Evolutionary conservation across 2,113 vertebrate species (phyloP).

Genomic region (Centropristis striata): DNA sequence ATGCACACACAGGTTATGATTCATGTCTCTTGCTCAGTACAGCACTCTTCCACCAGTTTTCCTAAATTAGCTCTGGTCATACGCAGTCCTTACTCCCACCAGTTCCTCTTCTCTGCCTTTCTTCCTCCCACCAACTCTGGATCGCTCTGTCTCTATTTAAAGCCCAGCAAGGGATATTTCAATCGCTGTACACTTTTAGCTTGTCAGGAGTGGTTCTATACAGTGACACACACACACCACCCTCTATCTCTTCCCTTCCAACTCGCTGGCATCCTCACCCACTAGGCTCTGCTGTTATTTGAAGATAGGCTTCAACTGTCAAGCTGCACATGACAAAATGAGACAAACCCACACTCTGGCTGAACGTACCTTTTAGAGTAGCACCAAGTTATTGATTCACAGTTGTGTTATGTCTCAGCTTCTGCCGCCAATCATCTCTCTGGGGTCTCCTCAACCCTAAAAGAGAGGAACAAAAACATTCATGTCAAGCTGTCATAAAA

Average conservation of each 20-base stretch:
- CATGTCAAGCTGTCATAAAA: conserved; percentile 46
- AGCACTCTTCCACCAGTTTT: conserved; percentile 56
- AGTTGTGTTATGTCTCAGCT: conserved; percentile 70
- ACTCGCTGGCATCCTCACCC: conserved; percentile 34
- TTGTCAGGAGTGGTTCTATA: conserved; percentile 19
- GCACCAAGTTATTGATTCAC: conserved; percentile 75
- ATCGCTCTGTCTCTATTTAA: conserved; percentile 65
- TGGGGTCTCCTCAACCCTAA: conserved; percentile 66
- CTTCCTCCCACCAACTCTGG: conserved; percentile 63
- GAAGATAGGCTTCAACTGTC: conserved; percentile 52
- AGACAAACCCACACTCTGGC: conserved; percentile 33
- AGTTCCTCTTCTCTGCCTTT: conserved; percentile 59
- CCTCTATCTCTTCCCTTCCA: conserved; percentile 10
- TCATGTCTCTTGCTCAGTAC: conserved; percentile 57
- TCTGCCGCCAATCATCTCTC: conserved; percentile 75
- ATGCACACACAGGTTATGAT: conserved; percentile 42
- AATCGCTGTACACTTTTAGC: conserved; percentile 45
- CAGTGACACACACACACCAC: conserved; percentile 25
- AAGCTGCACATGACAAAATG: background rate
- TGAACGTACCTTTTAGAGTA: conserved; percentile 73
- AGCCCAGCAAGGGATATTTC: conserved; percentile 66
- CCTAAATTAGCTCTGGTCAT: conserved; percentile 67
- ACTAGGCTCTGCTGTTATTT: conserved; percentile 47
- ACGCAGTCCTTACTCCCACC: conserved; percentile 64
- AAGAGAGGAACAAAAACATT: conserved; percentile 49